Evolutionary conservation across 2,888 invertebrate genomes (phyloP).

Genomic region (Apomyelois bistriatella): DNA sequence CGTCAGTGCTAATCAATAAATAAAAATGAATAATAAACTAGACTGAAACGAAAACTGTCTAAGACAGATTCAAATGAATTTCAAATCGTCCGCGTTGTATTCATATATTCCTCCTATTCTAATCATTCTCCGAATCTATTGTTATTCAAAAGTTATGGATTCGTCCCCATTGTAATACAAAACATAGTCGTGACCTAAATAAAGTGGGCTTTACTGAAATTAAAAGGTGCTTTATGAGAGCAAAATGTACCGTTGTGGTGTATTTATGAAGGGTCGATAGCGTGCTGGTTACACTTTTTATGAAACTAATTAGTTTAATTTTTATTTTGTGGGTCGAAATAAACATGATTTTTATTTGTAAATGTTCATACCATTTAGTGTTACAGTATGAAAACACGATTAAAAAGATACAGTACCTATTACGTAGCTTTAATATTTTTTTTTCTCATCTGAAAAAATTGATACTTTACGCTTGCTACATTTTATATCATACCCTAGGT

Average conservation of each 20-base stretch:
- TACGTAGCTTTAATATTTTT: no score
- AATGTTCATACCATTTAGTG: no score
- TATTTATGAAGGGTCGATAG: not conserved
- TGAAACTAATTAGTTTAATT: no score
- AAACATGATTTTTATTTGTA: no score
- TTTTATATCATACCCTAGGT: no score
- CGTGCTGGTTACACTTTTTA: no score
- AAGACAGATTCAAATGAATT: not conserved
- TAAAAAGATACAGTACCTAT: no score
- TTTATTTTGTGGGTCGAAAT: no score
- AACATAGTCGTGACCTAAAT: not conserved
- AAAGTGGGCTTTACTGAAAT: not conserved
- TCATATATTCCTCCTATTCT: not conserved
- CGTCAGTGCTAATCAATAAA: no score
- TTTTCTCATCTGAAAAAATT: no score
- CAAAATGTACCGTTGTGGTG: not conserved
- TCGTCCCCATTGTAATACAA: not conserved
- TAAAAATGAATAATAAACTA: not conserved
- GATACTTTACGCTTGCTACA: no score
- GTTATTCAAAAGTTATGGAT: constrained; percentile 8
- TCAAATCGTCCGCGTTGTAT: not conserved
- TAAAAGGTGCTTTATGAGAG: not conserved
- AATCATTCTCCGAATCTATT: constrained; percentile 12
- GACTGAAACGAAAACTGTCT: not conserved
- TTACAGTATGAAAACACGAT: no score